Conservation (phyloP, 2,888 invertebrate genomes). For the Caenorhabditis angaria region DNA sequence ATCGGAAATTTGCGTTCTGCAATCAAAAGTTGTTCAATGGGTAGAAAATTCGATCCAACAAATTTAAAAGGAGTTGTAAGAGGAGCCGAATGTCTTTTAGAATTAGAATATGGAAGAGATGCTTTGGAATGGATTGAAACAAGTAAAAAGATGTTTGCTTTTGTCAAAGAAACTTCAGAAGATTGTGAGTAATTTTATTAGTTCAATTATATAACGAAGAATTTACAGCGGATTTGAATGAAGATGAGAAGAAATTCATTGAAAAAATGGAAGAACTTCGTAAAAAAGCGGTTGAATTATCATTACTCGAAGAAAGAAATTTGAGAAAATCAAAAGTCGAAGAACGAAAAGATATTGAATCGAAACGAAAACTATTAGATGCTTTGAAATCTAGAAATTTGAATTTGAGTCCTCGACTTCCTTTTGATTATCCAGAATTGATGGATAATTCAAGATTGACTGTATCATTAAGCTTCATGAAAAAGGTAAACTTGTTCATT, state of each 20-base stretch:
- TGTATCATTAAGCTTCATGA: conserved; percentile 53
- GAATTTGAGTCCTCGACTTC: conserved; percentile 66
- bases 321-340: conserved; percentile 41
- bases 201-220: background rate
- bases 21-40: conserved; percentile 83
- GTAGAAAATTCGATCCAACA: conserved; percentile 77
- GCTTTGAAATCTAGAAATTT: conserved; percentile 75
- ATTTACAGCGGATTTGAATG: conserved; percentile 42
- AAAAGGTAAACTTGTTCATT: no score
- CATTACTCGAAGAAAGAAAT: conserved; percentile 49
- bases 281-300: conserved; percentile 38
- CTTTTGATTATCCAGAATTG: conserved; percentile 53
- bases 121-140: conserved; percentile 61
- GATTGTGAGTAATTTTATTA: conserved; percentile 17
- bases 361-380: conserved; percentile 74
- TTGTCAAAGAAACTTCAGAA: conserved; percentile 46
- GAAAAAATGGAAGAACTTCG: conserved; percentile 42
- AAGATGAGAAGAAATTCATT: conserved; percentile 45
- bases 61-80: conserved; percentile 76
- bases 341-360: conserved; percentile 73
- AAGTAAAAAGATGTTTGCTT: conserved; percentile 40
- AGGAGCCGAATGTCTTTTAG: conserved; percentile 70
- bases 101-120: conserved; percentile 57
- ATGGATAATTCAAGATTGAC: conserved; percentile 58
- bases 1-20: conserved; percentile 76